These are phyloP conservation scores for Priapulus caudatus DNA, from an alignment of 2,888 invertebrate species.

Conservation along the genomic window DNA sequence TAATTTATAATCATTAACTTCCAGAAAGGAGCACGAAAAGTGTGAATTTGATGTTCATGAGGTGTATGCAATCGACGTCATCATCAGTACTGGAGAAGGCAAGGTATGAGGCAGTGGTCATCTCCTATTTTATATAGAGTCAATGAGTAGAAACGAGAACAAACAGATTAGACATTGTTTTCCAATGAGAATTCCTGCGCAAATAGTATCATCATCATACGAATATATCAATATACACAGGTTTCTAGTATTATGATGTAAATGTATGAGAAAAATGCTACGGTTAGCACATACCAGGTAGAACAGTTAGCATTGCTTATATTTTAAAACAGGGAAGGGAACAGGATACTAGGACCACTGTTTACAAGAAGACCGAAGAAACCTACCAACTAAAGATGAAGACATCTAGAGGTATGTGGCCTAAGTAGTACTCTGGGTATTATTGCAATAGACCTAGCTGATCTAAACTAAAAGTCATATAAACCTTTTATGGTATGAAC, in stretches of 20 bases:
- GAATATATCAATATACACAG: no score
- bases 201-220: neutral
- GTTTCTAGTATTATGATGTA: no score
- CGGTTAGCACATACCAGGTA: neutral
- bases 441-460: neutral
- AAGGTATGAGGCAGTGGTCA: no score
- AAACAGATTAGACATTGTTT: neutral
- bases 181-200: neutral
- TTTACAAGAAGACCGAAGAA: conserved; percentile 96
- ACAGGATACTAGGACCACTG: conserved; percentile 84
- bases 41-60: conserved; percentile 89
- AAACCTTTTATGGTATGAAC: no score
- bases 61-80: conserved; percentile 96
- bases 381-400: conserved; percentile 93
- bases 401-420: conserved; percentile 78
- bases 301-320: neutral
- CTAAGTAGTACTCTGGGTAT: conserved; percentile 25
- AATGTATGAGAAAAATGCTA: neutral
- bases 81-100: conserved; percentile 89
- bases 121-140: no score
- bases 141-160: no score
- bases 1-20: conserved; percentile 7
- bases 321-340: conserved; percentile 57
- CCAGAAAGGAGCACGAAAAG: conserved; percentile 86
- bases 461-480: neutral